A percentile compares a stretch with the other conserved stretches of the same genome.
Conservation (phyloP, 2,888 invertebrate species). For the Vanessa cardui region DNA sequence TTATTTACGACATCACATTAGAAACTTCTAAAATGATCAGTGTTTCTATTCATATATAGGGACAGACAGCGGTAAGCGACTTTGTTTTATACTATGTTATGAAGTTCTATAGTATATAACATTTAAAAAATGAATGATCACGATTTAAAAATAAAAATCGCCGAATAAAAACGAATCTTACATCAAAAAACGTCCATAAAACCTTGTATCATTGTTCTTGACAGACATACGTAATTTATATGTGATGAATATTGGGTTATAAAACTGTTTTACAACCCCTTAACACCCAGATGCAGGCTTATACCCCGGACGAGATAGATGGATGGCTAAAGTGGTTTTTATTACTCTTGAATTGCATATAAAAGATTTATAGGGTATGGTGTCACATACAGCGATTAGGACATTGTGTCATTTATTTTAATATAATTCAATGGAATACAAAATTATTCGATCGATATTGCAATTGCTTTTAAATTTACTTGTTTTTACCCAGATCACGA, state of each 20-base stretch:
- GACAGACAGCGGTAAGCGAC: too few species aligned
- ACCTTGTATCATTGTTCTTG: background rate
- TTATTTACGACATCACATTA: too few species aligned
- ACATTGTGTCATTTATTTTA: background rate
- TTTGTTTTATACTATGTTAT: too few species aligned
- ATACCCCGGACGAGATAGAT: conserved; percentile 38
- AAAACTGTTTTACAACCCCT: conserved; percentile 30
- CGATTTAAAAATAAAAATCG: too few species aligned
- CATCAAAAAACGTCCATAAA: background rate
- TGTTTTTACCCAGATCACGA: too few species aligned
- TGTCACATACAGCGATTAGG: conserved; percentile 14
- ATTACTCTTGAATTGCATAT: conserved; percentile 48
- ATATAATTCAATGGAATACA: background rate
- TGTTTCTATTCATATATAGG: too few species aligned
- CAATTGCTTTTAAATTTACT: too few species aligned
- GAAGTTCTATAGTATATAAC: too few species aligned
- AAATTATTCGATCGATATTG: background rate
- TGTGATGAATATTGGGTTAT: conserved; percentile 27
- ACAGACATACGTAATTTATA: conserved; percentile 10
- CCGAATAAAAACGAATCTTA: background rate
- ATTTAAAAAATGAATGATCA: too few species aligned
- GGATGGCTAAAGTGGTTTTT: conserved; percentile 42
- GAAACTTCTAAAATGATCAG: too few species aligned
- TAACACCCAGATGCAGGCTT: conserved; percentile 33
- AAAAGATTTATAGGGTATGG: conserved; percentile 37